Conservation (phyloP, 2,888 invertebrate species). For the Schizotus pectinicornis region DNA sequence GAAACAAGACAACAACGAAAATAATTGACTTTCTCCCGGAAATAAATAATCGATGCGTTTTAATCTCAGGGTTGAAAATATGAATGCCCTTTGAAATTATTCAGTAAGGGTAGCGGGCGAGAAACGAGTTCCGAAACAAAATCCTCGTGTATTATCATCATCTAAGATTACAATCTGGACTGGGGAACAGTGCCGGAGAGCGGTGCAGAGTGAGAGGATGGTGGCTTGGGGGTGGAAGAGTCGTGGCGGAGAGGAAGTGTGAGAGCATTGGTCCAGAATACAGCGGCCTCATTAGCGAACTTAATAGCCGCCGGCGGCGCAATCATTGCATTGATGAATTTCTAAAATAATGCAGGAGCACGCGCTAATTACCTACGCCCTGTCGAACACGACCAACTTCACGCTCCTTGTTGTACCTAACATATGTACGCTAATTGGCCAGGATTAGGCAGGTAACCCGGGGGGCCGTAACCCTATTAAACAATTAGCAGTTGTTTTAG, state of each 20-base stretch:
- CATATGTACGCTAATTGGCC: conserved; percentile 16
- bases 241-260: conserved; percentile 20
- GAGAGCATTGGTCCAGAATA: conserved; percentile 40
- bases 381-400: conserved; percentile 22
- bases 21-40: too few species aligned
- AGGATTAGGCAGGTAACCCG: conserved; percentile 23
- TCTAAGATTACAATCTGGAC: conserved; percentile 31
- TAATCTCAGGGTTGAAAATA: neutral
- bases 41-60: too few species aligned
- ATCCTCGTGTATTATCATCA: conserved; percentile 32
- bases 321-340: conserved; percentile 47
- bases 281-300: conserved; percentile 47
- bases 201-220: too few species aligned
- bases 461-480: conserved; percentile 25
- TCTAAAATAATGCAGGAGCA: conserved; percentile 46
- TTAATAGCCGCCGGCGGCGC: conserved; percentile 42
- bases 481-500: conserved; percentile 26
- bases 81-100: neutral
- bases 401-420: conserved; percentile 4
- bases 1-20: too few species aligned
- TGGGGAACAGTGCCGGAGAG: neutral
- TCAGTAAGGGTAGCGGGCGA: neutral
- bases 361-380: conserved; percentile 42
- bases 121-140: conserved; percentile 19
- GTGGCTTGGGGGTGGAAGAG: neutral